These are phyloP conservation scores for Potorous gilbertii DNA, from an alignment of 2,797 vertebrate species.

Conservation along the genomic window DNA sequence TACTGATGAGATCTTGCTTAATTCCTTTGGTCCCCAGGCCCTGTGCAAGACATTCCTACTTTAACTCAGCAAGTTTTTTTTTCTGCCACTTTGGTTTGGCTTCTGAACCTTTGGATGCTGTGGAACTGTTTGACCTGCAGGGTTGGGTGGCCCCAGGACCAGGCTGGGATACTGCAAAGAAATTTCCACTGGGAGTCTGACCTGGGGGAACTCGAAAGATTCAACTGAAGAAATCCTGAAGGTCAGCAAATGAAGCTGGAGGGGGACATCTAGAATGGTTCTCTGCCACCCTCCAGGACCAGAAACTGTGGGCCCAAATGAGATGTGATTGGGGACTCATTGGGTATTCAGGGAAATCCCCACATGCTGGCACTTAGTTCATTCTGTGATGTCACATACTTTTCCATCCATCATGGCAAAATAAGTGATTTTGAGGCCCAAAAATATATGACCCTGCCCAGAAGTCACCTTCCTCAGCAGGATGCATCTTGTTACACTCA, in stretches of 20 bases:
- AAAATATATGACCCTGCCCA: constrained; percentile 98
- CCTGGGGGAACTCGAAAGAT: constrained; percentile 91
- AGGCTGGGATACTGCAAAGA: constrained; percentile 84
- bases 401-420: constrained; percentile 95
- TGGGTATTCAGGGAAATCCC: constrained; percentile 95
- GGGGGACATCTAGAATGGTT: constrained; percentile 86
- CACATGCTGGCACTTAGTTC: constrained; percentile 95
- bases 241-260: constrained; percentile 84
- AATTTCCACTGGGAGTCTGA: constrained; percentile 89
- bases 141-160: constrained; percentile 77
- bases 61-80: constrained; percentile 78
- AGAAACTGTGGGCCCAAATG: constrained; percentile 91
- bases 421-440: constrained; percentile 95
- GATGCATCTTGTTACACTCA: constrained; percentile 91
- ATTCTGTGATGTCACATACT: constrained; percentile 96
- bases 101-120: constrained; percentile 78
- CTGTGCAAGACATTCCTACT: no score
- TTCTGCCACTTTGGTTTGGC: constrained; percentile 87
- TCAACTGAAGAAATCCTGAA: constrained; percentile 93
- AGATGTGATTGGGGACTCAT: constrained; percentile 96
- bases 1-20: constrained; percentile 55
- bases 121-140: constrained; percentile 82
- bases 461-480: constrained; percentile 95
- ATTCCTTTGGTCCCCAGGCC: no score
- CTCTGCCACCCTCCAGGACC: constrained; percentile 88